Conservation (phyloP, 2,888 invertebrate species). For the Drosophila infuscata region DNA sequence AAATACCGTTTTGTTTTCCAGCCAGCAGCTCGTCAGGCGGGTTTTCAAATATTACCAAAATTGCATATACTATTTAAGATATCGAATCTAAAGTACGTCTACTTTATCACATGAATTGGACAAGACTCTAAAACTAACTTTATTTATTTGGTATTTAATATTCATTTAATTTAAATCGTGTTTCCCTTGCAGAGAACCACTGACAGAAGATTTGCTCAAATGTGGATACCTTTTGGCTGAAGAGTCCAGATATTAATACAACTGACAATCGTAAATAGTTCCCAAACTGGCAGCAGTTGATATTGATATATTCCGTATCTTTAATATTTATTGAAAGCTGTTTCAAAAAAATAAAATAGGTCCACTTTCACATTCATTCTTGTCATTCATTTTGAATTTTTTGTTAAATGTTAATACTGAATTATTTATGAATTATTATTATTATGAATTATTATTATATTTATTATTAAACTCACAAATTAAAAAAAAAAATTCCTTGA, state of each 20-base stretch:
- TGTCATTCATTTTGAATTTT: neutral
- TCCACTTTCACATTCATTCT: fast-evolving
- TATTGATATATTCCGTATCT: neutral
- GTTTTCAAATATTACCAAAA: conserved; percentile 1
- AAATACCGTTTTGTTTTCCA: conserved; percentile 64
- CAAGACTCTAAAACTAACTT: too few relatives aligned
- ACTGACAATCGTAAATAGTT: neutral
- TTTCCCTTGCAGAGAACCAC: neutral
- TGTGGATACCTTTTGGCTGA: neutral
- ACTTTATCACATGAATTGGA: neutral
- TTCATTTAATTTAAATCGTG: too few relatives aligned
- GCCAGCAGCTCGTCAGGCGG: conserved; percentile 8
- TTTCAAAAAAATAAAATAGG: neutral
- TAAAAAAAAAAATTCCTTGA: too few relatives aligned
- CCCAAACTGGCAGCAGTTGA: neutral
- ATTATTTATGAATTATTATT: neutral
- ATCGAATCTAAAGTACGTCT: neutral
- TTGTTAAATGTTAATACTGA: neutral
- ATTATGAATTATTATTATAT: neutral
- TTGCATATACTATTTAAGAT: neutral
- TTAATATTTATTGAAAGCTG: neutral
- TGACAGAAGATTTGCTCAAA: neutral
- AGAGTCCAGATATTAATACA: neutral
- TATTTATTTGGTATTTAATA: neutral
- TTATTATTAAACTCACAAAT: too few relatives aligned